Conservation (phyloP, 64 coral and sea anemone species). For the Montipora sp. region DNA sequence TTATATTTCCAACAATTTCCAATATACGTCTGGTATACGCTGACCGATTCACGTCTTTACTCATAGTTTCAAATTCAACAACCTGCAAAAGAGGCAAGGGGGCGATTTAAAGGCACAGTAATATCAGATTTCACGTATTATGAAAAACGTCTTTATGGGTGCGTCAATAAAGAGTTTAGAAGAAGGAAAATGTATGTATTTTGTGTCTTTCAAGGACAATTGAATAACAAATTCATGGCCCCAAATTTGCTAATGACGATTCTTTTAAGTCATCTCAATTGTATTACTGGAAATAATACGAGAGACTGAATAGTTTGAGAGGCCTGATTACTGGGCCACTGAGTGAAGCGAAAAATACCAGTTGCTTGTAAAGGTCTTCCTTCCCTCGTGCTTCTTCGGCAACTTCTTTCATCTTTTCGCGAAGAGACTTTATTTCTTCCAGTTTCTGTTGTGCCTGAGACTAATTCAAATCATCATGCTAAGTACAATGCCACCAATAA, state of each 20-base stretch:
- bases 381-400: slow-evolving; percentile 88
- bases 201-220: too few species aligned
- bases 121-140: too few species aligned
- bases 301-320: too few species aligned
- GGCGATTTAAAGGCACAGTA: too few species aligned
- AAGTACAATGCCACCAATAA: too few species aligned
- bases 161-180: too few species aligned
- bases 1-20: slow-evolving; percentile 98
- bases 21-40: slow-evolving; percentile 94
- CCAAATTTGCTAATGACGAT: too few species aligned
- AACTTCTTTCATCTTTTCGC: slow-evolving; percentile 98
- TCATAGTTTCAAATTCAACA: slow-evolving; percentile 90
- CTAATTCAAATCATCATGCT: slow-evolving; percentile 51
- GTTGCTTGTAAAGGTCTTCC: slow-evolving; percentile 90
- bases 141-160: too few species aligned
- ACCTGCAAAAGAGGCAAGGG: slow-evolving; percentile 37
- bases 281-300: too few species aligned
- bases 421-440: slow-evolving; percentile 87
- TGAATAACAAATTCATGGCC: too few species aligned
- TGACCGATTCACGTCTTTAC: slow-evolving; percentile 92
- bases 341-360: slow-evolving; percentile 59
- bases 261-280: too few species aligned
- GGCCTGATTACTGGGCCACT: not conserved
- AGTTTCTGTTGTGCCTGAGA: slow-evolving; percentile 91
- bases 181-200: too few species aligned